Base-by-base conservation (phyloP, 1,140 invertebrate species). In the Venustaconcha ellipsiformis region DNA sequence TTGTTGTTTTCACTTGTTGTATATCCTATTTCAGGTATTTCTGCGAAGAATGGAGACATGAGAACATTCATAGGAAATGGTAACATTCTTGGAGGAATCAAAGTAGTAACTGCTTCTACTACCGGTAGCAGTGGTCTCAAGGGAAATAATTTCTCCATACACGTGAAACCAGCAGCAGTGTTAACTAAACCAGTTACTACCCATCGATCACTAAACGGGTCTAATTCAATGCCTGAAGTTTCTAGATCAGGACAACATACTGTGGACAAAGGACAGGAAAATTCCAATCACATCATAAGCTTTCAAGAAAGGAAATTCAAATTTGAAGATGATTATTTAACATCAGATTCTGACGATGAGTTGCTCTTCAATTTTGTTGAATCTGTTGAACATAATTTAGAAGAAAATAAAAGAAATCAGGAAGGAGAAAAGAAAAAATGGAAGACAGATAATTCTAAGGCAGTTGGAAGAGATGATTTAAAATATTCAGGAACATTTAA, bases 31-130 rank as follows among this genome's bases (percentile, higher is more conserved):
- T 65, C 72, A 76, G 60, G 56, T 70, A 6, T 48, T 48, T 57
- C 48, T 12, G 67, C 65, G 6, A 79, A 79, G 48, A 76, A 55
- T 67, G 67, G 70, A 58, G 78, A 79, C 58, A 79, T 79, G 23
- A n/a, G 78, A 26, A 72, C 70, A 72, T 79, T 79, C 73, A 70
- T 69, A 20, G 78, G 74, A 48, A 63, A 70, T 30, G 78, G 73
- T 58, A 75, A 79, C 59, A 55, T 64, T 59, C 26, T 74, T 13
- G 63, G 68, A 13, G 62, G 59, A 23, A n/a, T 30, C 15, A 75
- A 71, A 23, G 18, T 23, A 14, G 56, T 17, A 14, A 59, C 30
- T 56, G 5, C 18, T 17, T 26, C 48, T 26, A 48, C 65, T 17
- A 48, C 57, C 11, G 59, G 17, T 37, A 23, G 30, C 3, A 56